Evolutionary conservation across 2,797 vertebrate species (phyloP).

Genomic region (Garrulus glandarius): DNA sequence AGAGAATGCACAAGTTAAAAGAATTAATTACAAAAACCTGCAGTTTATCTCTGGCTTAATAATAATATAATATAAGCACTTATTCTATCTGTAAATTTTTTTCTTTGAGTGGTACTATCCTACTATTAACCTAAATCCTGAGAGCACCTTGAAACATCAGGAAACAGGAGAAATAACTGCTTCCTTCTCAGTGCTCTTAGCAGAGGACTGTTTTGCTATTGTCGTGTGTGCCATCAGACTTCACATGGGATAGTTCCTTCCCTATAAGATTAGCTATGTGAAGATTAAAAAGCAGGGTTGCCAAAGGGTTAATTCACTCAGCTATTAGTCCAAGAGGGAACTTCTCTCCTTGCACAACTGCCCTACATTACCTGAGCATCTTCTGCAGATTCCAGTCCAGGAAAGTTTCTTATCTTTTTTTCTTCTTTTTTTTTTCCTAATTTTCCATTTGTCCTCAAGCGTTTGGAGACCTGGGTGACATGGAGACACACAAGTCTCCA

Average conservation of each 20-base stretch:
- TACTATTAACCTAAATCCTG: not conserved
- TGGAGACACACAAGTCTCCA: not conserved
- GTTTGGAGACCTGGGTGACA: not conserved
- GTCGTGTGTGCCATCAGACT: not conserved
- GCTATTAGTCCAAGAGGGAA: not conserved
- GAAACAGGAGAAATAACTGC: not conserved
- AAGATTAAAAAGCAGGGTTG: not conserved
- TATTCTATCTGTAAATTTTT: not conserved
- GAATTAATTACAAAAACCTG: slow-evolving; percentile 28
- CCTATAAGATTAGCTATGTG: not conserved
- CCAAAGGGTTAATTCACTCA: not conserved
- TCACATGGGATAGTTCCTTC: not conserved
- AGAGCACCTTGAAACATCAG: not conserved
- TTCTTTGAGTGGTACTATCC: not conserved
- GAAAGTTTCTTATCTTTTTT: not conserved
- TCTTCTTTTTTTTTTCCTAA: fast-evolving
- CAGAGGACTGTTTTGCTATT: not conserved
- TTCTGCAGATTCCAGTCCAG: not conserved
- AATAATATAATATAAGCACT: slow-evolving; percentile 10
- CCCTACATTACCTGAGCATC: not conserved
- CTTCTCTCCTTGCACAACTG: not conserved
- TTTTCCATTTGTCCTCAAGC: not conserved
- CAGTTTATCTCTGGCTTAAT: slow-evolving; percentile 23
- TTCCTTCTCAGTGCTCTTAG: not conserved
- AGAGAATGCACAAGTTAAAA: slow-evolving; percentile 22